Percentiles rank a stretch among this genome's conserved stretches.
Evolutionary conservation across 2,113 vertebrate species (phyloP).

Genomic region (Chaetura pelagica): DNA sequence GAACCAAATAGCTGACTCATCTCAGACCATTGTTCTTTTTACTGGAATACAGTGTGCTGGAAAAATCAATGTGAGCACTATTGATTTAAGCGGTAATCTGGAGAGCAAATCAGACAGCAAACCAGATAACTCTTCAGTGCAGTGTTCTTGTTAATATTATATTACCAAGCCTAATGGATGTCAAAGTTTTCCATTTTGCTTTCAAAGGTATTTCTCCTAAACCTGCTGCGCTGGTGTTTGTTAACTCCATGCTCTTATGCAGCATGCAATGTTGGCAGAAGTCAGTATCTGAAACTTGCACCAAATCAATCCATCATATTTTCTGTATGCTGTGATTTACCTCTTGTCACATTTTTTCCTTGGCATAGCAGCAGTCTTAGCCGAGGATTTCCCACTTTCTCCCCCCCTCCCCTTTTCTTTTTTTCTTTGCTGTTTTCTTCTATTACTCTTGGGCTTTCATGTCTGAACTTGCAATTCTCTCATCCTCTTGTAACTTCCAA

Average conservation of each 20-base stretch:
- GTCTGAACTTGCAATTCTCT: background rate
- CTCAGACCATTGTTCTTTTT: conserved; percentile 52
- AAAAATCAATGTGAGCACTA: conserved; percentile 73
- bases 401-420: background rate
- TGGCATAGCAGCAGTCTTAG: background rate
- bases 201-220: background rate
- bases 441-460: background rate
- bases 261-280: background rate
- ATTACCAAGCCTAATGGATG: conserved; percentile 58
- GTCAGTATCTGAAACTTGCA: background rate
- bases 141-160: background rate
- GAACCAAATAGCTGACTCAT: conserved; percentile 67
- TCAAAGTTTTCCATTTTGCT: conserved; percentile 37
- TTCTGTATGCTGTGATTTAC: background rate
- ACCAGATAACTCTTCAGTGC: conserved; percentile 40
- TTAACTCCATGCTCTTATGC: background rate
- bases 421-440: background rate
- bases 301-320: background rate
- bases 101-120: conserved; percentile 42
- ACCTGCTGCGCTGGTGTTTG: background rate
- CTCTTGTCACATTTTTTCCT: background rate
- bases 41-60: conserved; percentile 65
- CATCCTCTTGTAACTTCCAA: background rate
- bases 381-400: background rate
- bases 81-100: conserved; percentile 69